A percentile compares a stretch with the other conserved stretches of the same genome.
These are phyloP conservation scores for Acrocyrtus sp. DNA, from an alignment of 2,888 invertebrate genomes.

Conservation along the genomic window DNA sequence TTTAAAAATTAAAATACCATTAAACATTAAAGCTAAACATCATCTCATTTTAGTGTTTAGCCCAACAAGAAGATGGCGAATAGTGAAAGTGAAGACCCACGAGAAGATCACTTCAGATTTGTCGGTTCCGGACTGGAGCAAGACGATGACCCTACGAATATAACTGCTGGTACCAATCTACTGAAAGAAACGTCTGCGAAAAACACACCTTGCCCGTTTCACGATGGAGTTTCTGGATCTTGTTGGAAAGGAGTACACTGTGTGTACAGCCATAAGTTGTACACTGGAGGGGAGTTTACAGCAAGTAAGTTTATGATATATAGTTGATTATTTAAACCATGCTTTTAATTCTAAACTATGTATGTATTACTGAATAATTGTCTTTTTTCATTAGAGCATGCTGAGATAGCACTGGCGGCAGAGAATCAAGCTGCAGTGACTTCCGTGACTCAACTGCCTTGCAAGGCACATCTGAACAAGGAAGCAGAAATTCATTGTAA, in stretches of 20 bases:
- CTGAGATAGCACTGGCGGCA: constrained; percentile 2
- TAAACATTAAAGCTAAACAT: too few species aligned
- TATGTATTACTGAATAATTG: background rate
- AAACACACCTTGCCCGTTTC: constrained; percentile 26
- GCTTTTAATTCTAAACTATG: too few species aligned
- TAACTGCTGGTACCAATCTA: too few species aligned
- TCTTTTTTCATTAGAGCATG: constrained; percentile 8
- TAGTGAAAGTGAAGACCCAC: background rate
- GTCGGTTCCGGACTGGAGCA: background rate
- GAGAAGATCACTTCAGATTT: background rate
- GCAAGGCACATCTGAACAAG: background rate
- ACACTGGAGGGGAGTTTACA: constrained; percentile 25
- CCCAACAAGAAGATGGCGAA: too few species aligned
- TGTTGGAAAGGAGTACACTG: constrained; percentile 33
- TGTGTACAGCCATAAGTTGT: constrained; percentile 15
- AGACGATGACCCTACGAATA: too few species aligned
- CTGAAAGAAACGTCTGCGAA: too few species aligned
- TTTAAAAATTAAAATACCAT: too few species aligned
- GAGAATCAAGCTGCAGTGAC: background rate
- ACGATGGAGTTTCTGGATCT: constrained; percentile 26
- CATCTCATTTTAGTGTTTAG: too few species aligned
- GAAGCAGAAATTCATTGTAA: background rate
- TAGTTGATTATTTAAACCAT: background rate
- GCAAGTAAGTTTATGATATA: constrained; percentile 14
- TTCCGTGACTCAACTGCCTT: background rate